Percentiles rank a stretch among this genome's conserved stretches.
Evolutionary conservation across 1,140 invertebrate genomes (phyloP).

Genomic region (Drosophila baimaii): DNA sequence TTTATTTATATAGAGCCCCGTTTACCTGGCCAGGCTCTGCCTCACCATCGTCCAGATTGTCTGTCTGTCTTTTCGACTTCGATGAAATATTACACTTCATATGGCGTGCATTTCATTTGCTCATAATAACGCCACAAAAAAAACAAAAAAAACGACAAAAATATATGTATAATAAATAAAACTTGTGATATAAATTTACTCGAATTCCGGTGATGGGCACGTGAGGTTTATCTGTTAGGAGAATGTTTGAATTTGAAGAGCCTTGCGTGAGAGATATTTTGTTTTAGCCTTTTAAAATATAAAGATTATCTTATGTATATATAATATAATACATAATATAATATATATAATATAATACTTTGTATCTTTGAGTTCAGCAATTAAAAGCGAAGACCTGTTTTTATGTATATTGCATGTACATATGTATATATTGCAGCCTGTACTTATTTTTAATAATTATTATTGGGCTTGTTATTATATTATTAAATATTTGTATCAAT

Average conservation of each 20-base stretch:
- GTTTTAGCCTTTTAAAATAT: too few relatives aligned
- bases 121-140: constrained; percentile 58
- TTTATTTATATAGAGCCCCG: constrained; percentile 56
- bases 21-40: constrained; percentile 38
- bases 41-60: constrained; percentile 23
- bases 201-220: constrained; percentile 9
- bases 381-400: too few relatives aligned
- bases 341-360: too few relatives aligned
- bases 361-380: too few relatives aligned
- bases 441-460: too few relatives aligned
- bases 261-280: too few relatives aligned
- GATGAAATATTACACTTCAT: constrained; percentile 80
- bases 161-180: constrained; percentile 29
- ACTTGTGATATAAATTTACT: constrained; percentile 50
- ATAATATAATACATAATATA: too few relatives aligned
- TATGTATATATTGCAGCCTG: too few relatives aligned
- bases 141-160: background rate
- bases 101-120: constrained; percentile 73
- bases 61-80: constrained; percentile 39
- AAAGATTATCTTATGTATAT: too few relatives aligned
- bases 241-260: background rate
- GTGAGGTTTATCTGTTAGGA: background rate
- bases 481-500: background rate
- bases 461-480: background rate
- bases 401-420: too few relatives aligned